phyloP scores from a whole-genome alignment of 2,888 invertebrate genomes.

The Xylocampa areola region DNA sequence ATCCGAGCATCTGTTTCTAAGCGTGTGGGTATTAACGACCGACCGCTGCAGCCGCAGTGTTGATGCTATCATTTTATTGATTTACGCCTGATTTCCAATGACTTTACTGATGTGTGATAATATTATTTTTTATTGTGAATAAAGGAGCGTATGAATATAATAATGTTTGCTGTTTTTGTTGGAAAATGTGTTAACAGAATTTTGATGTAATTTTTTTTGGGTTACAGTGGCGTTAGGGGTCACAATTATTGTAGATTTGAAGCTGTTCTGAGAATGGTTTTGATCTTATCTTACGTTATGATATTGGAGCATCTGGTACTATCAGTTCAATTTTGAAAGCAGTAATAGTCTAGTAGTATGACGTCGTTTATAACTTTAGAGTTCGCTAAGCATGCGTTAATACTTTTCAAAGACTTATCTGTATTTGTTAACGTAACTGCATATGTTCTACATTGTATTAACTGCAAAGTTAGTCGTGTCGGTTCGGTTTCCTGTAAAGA shows the following conservation, averaged over 20 bases:
- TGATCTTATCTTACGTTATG: background rate
- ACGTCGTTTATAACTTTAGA: no score
- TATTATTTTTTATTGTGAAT: conserved; percentile 31
- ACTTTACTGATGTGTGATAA: conserved; percentile 49
- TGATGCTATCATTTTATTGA: conserved; percentile 71
- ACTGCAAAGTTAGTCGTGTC: no score
- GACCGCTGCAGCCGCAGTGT: conserved; percentile 52
- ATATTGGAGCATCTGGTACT: background rate
- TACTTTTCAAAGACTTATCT: no score
- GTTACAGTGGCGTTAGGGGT: conserved; percentile 1
- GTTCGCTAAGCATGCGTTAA: no score
- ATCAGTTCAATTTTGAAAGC: no score
- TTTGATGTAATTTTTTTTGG: conserved; percentile 21
- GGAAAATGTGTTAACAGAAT: conserved; percentile 43
- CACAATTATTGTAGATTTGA: conserved; percentile 1
- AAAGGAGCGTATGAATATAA: conserved; percentile 8
- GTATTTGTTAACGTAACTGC: no score
- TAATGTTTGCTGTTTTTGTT: conserved; percentile 26
- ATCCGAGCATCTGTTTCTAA: conserved; percentile 80
- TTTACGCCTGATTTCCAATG: conserved; percentile 66
- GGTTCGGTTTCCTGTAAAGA: no score
- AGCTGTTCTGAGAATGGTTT: conserved; percentile 11
- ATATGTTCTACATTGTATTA: no score
- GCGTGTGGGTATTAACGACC: conserved; percentile 69
- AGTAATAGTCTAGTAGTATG: no score